These are phyloP conservation scores for Apis mellifera DNA, from an alignment of 1,140 invertebrate species.

Conservation along the genomic window DNA sequence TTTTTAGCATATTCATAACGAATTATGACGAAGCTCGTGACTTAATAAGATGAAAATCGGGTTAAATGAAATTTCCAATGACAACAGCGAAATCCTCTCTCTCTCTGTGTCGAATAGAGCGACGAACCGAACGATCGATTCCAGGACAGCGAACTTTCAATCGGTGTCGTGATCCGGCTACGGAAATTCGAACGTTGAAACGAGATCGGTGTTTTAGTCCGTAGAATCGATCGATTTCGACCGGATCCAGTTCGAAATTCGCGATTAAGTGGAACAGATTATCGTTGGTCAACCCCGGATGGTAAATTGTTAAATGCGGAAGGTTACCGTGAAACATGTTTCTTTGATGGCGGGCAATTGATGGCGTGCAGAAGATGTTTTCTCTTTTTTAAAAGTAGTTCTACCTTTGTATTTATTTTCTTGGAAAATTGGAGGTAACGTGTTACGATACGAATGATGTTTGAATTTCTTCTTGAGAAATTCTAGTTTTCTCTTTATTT, in stretches of 20 bases:
- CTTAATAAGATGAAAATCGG: neutral
- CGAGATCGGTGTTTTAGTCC: neutral
- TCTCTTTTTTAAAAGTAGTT: neutral
- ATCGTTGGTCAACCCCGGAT: neutral
- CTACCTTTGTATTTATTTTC: neutral
- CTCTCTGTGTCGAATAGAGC: neutral
- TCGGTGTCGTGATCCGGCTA: neutral
- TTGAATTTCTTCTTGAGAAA: too few relatives aligned
- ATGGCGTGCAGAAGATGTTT: neutral
- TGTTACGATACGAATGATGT: too few relatives aligned
- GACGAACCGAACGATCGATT: neutral
- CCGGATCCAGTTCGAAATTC: neutral
- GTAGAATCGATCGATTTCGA: neutral
- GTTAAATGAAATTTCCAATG: slow-evolving; percentile 1
- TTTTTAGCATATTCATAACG: too few relatives aligned
- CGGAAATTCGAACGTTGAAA: neutral
- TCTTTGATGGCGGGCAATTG: neutral
- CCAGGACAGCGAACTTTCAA: neutral
- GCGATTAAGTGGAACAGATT: neutral
- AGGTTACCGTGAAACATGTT: neutral
- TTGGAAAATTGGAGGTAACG: too few relatives aligned
- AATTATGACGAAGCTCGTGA: slow-evolving; percentile 6
- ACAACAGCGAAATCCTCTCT: neutral
- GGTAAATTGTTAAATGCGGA: neutral
- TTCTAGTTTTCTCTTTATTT: too few relatives aligned